Conservation (phyloP, 2,888 invertebrate genomes). For the Lasioglossum zephyrum region DNA sequence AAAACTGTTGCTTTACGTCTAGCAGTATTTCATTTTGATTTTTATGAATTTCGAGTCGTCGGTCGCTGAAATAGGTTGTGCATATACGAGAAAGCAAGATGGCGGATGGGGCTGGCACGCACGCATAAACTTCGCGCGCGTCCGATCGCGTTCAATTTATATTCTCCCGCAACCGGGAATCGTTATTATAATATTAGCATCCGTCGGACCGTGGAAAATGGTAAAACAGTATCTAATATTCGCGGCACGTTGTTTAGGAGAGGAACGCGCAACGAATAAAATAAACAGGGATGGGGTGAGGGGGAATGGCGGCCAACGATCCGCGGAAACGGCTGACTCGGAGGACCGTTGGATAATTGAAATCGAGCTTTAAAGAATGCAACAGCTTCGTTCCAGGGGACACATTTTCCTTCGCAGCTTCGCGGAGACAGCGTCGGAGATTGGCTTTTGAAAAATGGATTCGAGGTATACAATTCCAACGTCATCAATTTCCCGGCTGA, state of each 20-base stretch:
- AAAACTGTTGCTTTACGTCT: not conserved
- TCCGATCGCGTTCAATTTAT: not conserved
- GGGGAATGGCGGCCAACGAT: not conserved
- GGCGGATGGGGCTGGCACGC: not conserved
- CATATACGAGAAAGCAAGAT: not conserved
- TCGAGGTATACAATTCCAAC: not conserved
- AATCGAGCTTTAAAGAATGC: not conserved
- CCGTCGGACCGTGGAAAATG: not conserved
- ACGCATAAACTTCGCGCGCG: not conserved
- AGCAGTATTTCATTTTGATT: not conserved
- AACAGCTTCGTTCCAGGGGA: not conserved
- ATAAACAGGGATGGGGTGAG: not conserved
- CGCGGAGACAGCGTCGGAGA: not conserved
- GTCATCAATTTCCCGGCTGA: not conserved
- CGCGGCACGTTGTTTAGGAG: slow-evolving; percentile 3
- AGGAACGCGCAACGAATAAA: not conserved
- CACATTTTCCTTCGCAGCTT: not conserved
- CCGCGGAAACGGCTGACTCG: too few relatives aligned
- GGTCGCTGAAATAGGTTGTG: not conserved
- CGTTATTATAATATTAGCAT: slow-evolving; percentile 5
- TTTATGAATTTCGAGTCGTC: not conserved
- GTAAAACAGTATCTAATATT: not conserved
- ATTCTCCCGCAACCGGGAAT: not conserved
- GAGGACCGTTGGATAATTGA: not conserved
- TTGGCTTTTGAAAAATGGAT: slow-evolving; percentile 9